Percentiles rank a stretch among this genome's conserved stretches.
Evolutionary conservation across 2,113 vertebrate species (phyloP).

Genomic region (Gulo gulo): DNA sequence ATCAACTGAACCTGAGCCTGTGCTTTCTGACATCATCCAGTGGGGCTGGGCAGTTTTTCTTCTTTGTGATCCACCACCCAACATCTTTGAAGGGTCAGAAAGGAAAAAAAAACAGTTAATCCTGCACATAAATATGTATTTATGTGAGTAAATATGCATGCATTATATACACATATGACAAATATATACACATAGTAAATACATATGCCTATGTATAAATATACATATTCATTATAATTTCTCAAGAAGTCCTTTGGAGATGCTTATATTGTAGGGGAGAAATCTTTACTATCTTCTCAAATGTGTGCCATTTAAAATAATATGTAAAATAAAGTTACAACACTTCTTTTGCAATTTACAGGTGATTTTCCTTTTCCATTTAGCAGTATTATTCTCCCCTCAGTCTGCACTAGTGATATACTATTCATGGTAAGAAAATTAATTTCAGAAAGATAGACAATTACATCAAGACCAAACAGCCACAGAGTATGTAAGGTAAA

Average conservation of each 20-base stretch:
- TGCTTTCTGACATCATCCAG: not conserved
- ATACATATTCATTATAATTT: not conserved
- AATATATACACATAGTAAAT: not conserved
- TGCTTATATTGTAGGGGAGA: not conserved
- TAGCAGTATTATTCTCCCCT: slow-evolving; percentile 14
- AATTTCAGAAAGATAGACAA: slow-evolving; percentile 11
- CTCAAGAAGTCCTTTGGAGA: slow-evolving; percentile 12
- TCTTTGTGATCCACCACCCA: not conserved
- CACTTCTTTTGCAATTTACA: slow-evolving; percentile 15
- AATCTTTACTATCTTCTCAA: slow-evolving; percentile 10
- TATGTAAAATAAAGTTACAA: not conserved
- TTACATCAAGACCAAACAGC: not conserved
- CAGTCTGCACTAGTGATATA: slow-evolving; percentile 19
- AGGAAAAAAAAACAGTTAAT: not conserved
- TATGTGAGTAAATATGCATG: slow-evolving; percentile 9
- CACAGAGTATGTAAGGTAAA: not conserved
- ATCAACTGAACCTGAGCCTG: not conserved
- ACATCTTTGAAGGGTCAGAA: not conserved
- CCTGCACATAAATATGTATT: not conserved
- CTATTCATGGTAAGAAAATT: slow-evolving; percentile 37
- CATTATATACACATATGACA: not conserved
- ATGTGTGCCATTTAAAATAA: slow-evolving; percentile 46
- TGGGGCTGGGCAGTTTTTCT: not conserved
- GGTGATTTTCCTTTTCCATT: slow-evolving; percentile 20
- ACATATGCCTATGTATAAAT: not conserved